phyloP scores from a whole-genome alignment of 2,888 invertebrate species.

The Catotricha subobsoleta region DNA sequence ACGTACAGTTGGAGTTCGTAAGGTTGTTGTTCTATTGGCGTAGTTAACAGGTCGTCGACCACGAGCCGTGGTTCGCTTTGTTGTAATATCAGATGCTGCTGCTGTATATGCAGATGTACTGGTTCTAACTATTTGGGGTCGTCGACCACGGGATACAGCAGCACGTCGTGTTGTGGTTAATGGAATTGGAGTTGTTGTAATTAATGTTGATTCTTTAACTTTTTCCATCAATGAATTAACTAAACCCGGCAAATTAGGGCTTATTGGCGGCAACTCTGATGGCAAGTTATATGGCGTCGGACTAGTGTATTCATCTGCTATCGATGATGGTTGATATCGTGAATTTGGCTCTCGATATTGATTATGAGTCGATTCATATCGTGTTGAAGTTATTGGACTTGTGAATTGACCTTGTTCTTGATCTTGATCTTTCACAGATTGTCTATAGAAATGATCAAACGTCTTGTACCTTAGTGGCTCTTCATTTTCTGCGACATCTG shows the following conservation, averaged over 20 bases:
- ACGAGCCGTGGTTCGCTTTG: slow-evolving; percentile 23
- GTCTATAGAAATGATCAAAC: too few species aligned
- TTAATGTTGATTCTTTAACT: slow-evolving; percentile 17
- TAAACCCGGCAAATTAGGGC: slow-evolving; percentile 38
- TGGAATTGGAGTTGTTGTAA: slow-evolving; percentile 28
- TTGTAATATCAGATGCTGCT: slow-evolving; percentile 18
- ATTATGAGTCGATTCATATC: not conserved
- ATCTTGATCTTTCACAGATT: too few species aligned
- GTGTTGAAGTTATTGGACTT: not conserved
- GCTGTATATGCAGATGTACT: slow-evolving; percentile 25
- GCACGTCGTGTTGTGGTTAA: slow-evolving; percentile 23
- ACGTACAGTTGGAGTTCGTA: slow-evolving; percentile 22
- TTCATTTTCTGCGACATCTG: too few species aligned
- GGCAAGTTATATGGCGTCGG: slow-evolving; percentile 33
- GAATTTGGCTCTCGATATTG: slow-evolving; percentile 1
- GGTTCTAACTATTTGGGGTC: slow-evolving; percentile 18
- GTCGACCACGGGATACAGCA: slow-evolving; percentile 31
- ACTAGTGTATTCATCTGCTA: not conserved
- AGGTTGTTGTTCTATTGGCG: slow-evolving; percentile 16
- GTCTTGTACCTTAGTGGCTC: too few species aligned
- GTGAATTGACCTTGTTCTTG: not conserved
- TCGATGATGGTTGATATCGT: not conserved
- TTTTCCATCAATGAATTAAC: slow-evolving; percentile 42
- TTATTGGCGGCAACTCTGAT: slow-evolving; percentile 36
- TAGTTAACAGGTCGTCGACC: slow-evolving; percentile 26